Base-by-base conservation (phyloP, 2,797 vertebrate genomes). In the Poeciliopsis infans region DNA sequence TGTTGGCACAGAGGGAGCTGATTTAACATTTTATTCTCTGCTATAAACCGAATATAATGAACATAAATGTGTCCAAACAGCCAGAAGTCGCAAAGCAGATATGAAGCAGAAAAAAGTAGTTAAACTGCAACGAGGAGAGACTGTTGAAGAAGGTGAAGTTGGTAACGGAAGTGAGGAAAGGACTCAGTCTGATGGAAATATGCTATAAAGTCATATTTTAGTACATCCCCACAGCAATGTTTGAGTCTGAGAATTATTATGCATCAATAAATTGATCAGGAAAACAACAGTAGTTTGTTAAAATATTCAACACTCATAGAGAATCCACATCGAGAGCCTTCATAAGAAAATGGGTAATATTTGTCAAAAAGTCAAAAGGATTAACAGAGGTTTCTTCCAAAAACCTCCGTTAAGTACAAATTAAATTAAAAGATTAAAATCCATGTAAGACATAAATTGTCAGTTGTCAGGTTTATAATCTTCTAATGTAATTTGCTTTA, bases 71-170 rank as follows among this genome's bases (percentile, higher is more conserved):
- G 86, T 88, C 78, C 46, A 15, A 82, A 75, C 76, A 70, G 80
- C 95, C 95, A 94, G 95, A 87, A 93, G 94, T 96, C 80, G 49
- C 80, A 69, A 41, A 2, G 6, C 78, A 72, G 83, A 87, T 85
- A 74, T 16, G 73, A 81, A 36, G 79, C 74, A 82, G 96, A 36
- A 51, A 55, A 41, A 55, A 16, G 51, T n/a, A 31, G 72, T 74
- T 74, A 11, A 41, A n/a, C 7, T 72, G 16, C 45, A 43, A 39
- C 2, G 18, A 43, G 36, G 72, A 53, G 25, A 72, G 28, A 49
- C 47, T 33, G 16, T 73, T 25, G 45, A 70, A 68, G 33, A 3
- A 68, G 64, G 18, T 68, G 23, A 41, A 41, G 36, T 41, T 68
- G 64, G 36, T 41, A 36, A 68, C 10, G 64, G 64, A 68, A 28